Evolutionary conservation across 2,888 invertebrate genomes (phyloP), one percentile per base, ranked within the genome.

Genomic region (Artemia sinica): DNA sequence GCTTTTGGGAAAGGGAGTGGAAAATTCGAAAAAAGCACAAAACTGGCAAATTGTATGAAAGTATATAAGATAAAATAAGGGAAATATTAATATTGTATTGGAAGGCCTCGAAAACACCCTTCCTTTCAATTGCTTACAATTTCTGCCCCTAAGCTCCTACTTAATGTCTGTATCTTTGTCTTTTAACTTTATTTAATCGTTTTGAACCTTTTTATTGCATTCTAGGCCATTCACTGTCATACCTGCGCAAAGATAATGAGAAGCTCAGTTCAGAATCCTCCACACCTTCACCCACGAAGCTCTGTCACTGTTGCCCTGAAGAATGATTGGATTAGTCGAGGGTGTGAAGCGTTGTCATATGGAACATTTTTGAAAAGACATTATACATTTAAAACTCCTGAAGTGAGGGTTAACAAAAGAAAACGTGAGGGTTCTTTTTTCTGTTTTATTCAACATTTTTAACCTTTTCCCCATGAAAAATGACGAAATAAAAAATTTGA

Each of bases 281-380:
- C 83, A 6, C 79, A 79, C 73, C 75, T 83, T 65, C 75, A 78
- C 58, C 77, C 77, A 49, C 78, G 77, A 68, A 77, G 79, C 2
- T 77, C 77, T 66, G 74, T 80, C 8, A 79, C 79, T 3, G 78
- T 79, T 0, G 77, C 77, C 66, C 76, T 83, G 65, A 76, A 77
- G 72, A 83, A 83, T 0, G 81, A 82, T 71, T 84, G 84, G 84
- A 78, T 80, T 52, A 83, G 83, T 65, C 74, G 77, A 10, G 76
- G 80, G 13, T 84, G 84, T 73, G 84, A 84, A 75, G 79, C 79
- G 4, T 75, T 82, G 68, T 82, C 83, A 9, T 78, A 81, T 74
- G 82, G 82, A 13, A 77, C 82, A 69, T 83, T 82, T 73, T 76
- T 83, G 5, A 81, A 79, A 5, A 76, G 84, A 50, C 77, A 79